A percentile compares a stretch with the other conserved stretches of the same genome.
phyloP scores from a whole-genome alignment of 2,797 vertebrate species.

The Sebastes wilsoni region DNA sequence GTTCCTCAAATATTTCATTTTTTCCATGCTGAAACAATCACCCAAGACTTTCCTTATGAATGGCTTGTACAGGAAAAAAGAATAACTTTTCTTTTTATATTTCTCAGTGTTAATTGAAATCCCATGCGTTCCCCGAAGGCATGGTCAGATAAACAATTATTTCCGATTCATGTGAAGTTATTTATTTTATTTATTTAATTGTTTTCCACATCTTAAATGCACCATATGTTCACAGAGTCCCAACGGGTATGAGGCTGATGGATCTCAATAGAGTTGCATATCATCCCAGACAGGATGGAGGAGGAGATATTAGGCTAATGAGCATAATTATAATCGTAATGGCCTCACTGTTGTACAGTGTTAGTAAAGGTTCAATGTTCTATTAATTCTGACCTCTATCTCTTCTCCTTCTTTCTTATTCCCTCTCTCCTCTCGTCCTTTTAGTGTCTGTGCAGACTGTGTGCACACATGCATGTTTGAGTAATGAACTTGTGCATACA shows the following conservation, averaged over 20 bases:
- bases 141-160: slow-evolving; percentile 42
- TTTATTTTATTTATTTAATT: background rate
- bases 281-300: slow-evolving; percentile 44
- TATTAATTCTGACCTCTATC: slow-evolving; percentile 60
- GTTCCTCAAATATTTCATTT: background rate
- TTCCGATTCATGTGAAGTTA: slow-evolving; percentile 27
- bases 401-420: slow-evolving; percentile 13
- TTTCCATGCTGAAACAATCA: background rate
- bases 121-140: slow-evolving; percentile 10
- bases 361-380: slow-evolving; percentile 59
- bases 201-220: slow-evolving; percentile 38
- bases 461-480: slow-evolving; percentile 30
- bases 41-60: background rate
- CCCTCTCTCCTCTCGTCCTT: slow-evolving; percentile 5
- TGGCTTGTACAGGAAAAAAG: background rate
- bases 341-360: slow-evolving; percentile 44
- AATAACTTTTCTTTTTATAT: background rate
- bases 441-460: background rate
- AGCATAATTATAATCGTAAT: slow-evolving; percentile 63
- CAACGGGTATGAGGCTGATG: slow-evolving; percentile 30
- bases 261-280: slow-evolving; percentile 50
- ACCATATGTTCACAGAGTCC: slow-evolving; percentile 58
- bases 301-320: slow-evolving; percentile 64
- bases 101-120: slow-evolving; percentile 20
- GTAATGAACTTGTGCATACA: slow-evolving; percentile 48